Percentiles rank a stretch among this genome's conserved stretches.
Evolutionary conservation across 1,140 invertebrate species (phyloP).

Genomic region (Phymorhynchus buccinoides): DNA sequence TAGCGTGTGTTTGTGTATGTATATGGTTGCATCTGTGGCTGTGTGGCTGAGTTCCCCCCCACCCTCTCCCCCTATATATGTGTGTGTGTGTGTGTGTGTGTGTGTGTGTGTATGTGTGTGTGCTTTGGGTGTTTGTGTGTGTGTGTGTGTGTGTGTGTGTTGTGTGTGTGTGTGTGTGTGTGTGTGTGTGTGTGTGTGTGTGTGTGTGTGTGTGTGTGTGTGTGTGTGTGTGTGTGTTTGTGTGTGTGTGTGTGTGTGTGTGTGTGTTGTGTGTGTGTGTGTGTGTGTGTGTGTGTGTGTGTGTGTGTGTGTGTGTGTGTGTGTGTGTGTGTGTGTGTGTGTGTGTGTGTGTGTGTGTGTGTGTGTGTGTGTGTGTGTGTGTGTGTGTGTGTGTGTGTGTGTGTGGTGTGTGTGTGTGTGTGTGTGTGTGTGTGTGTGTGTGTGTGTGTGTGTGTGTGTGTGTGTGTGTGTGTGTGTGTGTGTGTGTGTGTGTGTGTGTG

Average conservation of each 20-base stretch:
- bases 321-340: neutral
- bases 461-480: neutral
- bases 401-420: no score
- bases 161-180: no score
- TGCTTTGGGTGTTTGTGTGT: no score
- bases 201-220: neutral
- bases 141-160: no score
- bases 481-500: neutral
- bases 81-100: no score
- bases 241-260: conserved; percentile 10
- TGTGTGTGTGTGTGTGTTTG: neutral
- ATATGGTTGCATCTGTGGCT: no score
- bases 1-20: no score
- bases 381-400: no score
- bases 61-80: no score
- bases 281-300: conserved; percentile 14
- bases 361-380: neutral
- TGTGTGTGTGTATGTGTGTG: no score
- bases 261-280: neutral
- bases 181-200: neutral
- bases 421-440: neutral
- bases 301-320: neutral
- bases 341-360: conserved; percentile 9
- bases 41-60: no score
- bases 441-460: neutral